phyloP scores from a whole-genome alignment of 1,140 invertebrate genomes.

The Halyomorpha halys region DNA sequence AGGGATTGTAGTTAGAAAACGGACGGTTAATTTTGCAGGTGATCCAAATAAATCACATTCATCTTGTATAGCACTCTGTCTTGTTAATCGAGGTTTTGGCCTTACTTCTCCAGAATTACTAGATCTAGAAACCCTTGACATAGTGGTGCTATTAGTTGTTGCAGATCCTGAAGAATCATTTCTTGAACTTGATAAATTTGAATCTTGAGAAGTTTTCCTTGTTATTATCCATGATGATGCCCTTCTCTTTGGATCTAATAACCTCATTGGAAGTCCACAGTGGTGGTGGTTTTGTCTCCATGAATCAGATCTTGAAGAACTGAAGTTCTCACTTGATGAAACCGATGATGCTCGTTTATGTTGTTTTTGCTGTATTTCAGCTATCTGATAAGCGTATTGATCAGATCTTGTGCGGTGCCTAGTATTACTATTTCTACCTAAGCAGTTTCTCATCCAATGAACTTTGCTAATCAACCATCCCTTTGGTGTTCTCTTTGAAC shows the following conservation, averaged over 20 bases:
- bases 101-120: constrained; percentile 31
- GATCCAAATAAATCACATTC: constrained; percentile 31
- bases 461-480: constrained; percentile 42
- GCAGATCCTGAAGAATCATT: constrained; percentile 81
- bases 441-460: constrained; percentile 37
- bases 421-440: constrained; percentile 32
- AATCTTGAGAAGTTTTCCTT: constrained; percentile 80
- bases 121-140: constrained; percentile 52
- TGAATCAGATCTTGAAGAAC: constrained; percentile 69
- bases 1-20: constrained; percentile 66
- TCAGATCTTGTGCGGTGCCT: constrained; percentile 42
- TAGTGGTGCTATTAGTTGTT: constrained; percentile 71
- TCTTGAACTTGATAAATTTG: constrained; percentile 68
- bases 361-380: constrained; percentile 62
- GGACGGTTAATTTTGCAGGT: constrained; percentile 46
- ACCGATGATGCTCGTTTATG: constrained; percentile 68
- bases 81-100: constrained; percentile 56
- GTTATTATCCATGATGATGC: constrained; percentile 79
- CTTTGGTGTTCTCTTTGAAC: constrained; percentile 29
- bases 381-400: constrained; percentile 69
- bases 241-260: constrained; percentile 61
- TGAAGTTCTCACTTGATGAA: constrained; percentile 80
- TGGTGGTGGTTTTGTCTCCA: constrained; percentile 63
- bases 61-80: constrained; percentile 52
- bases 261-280: constrained; percentile 59